Conservation (phyloP, 2,797 vertebrate species). For the Vireo griseus region DNA sequence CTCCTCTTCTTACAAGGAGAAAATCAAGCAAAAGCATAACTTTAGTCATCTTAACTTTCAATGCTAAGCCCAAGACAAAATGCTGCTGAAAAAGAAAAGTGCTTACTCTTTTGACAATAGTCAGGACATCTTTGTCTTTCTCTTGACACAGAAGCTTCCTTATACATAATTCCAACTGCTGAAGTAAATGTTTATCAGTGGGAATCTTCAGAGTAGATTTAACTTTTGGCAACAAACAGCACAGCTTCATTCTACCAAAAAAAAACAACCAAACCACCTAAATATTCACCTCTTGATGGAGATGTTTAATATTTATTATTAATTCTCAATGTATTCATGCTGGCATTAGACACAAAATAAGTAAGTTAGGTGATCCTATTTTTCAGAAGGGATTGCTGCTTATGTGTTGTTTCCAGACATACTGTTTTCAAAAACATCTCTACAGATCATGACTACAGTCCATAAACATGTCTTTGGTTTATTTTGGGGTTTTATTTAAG, state of each 20-base stretch:
- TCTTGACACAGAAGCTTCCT: constrained; percentile 90
- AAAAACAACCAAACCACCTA: background rate
- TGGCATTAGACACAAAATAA: background rate
- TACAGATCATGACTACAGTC: background rate
- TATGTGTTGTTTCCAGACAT: background rate
- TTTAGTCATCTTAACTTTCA: background rate
- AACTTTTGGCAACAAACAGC: constrained; percentile 88
- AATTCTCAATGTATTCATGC: background rate
- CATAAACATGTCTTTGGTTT: background rate
- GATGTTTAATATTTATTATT: background rate
- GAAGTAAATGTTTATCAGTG: constrained; percentile 88
- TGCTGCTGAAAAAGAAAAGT: background rate
- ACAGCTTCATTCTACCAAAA: constrained; percentile 84
- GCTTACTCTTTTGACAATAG: constrained; percentile 85
- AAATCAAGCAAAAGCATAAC: background rate
- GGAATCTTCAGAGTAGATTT: constrained; percentile 88
- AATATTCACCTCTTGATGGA: background rate
- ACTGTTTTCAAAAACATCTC: background rate
- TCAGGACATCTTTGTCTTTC: constrained; percentile 92
- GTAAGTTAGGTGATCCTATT: background rate
- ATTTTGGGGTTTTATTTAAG: background rate
- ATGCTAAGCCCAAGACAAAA: background rate
- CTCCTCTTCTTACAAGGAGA: background rate
- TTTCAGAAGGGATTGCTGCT: background rate
- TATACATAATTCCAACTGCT: constrained; percentile 90